Percentiles rank a stretch among this genome's conserved stretches.
Conservation (phyloP, 2,113 vertebrate species). For the Microcebus lehilahytsara region DNA sequence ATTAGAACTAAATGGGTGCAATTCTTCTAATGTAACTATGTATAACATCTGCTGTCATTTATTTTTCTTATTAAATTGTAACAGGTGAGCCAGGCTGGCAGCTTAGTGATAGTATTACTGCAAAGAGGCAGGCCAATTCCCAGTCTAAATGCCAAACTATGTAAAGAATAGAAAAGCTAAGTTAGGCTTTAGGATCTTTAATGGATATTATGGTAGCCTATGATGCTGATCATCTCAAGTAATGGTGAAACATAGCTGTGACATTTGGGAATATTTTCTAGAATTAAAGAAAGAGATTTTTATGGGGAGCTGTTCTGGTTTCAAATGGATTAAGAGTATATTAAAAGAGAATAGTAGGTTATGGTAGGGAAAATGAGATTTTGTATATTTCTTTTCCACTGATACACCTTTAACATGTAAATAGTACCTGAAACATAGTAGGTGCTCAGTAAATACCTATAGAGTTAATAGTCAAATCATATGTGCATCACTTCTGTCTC, state of each 20-base stretch:
- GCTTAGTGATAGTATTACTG: conserved; percentile 51
- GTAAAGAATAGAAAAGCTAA: background rate
- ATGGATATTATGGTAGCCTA: background rate
- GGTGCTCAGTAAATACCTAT: background rate
- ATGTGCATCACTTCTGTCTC: background rate
- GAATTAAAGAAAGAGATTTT: background rate
- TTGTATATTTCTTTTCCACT: background rate
- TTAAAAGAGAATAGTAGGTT: background rate
- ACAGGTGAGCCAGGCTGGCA: conserved; percentile 67
- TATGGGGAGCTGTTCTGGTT: background rate
- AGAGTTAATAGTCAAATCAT: background rate
- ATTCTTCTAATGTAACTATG: conserved; percentile 49
- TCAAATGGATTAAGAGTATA: background rate
- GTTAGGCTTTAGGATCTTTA: conserved; percentile 21
- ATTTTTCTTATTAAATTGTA: conserved; percentile 72
- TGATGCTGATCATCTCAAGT: background rate
- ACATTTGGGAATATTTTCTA: background rate
- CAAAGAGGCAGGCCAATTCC: background rate
- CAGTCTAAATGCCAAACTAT: conserved; percentile 4
- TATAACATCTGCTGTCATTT: conserved; percentile 74
- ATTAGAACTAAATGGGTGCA: conserved; percentile 61
- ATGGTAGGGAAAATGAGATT: background rate
- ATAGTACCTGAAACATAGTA: background rate
- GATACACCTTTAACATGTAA: background rate
- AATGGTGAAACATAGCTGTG: background rate